Conservation (phyloP, 2,797 vertebrate genomes). For the Myripristis jacobus region DNA sequence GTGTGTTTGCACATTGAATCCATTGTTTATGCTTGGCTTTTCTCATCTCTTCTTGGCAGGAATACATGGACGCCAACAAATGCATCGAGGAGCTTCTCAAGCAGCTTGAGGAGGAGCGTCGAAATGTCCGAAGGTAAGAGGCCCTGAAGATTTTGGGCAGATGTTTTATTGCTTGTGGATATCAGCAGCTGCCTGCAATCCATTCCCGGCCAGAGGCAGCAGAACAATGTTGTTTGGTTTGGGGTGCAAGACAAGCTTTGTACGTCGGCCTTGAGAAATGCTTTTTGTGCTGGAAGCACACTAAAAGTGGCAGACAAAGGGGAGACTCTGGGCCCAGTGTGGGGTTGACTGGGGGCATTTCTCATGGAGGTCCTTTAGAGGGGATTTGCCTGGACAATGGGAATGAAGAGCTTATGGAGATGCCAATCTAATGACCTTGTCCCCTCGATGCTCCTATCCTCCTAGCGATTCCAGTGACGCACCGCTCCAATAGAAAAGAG, state of each 20-base stretch:
- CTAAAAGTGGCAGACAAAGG: constrained; percentile 73
- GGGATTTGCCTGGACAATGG: constrained; percentile 71
- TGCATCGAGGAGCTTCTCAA: constrained; percentile 90
- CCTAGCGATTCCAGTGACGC: constrained; percentile 43
- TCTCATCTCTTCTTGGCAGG: constrained; percentile 76
- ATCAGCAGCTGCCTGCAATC: constrained; percentile 74
- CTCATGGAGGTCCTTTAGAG: constrained; percentile 69
- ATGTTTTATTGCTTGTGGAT: constrained; percentile 60
- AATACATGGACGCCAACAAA: constrained; percentile 91
- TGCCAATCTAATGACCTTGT: constrained; percentile 80
- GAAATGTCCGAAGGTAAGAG: constrained; percentile 89
- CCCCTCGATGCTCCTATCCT: constrained; percentile 68
- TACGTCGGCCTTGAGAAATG: constrained; percentile 71
- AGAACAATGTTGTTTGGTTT: constrained; percentile 76
- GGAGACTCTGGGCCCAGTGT: constrained; percentile 54
- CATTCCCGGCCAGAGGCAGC: constrained; percentile 65
- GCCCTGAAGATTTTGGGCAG: constrained; percentile 50
- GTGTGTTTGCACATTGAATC: constrained; percentile 25
- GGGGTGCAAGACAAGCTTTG: constrained; percentile 72
- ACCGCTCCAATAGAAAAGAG: constrained; percentile 54
- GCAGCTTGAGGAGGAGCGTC: constrained; percentile 90
- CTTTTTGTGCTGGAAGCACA: constrained; percentile 63
- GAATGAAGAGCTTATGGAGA: constrained; percentile 76
- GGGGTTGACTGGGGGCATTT: constrained; percentile 70
- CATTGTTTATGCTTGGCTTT: constrained; percentile 46